These are phyloP conservation scores for Toxotes lorentzi DNA, from an alignment of 2,797 vertebrate genomes.

Conservation along the genomic window DNA sequence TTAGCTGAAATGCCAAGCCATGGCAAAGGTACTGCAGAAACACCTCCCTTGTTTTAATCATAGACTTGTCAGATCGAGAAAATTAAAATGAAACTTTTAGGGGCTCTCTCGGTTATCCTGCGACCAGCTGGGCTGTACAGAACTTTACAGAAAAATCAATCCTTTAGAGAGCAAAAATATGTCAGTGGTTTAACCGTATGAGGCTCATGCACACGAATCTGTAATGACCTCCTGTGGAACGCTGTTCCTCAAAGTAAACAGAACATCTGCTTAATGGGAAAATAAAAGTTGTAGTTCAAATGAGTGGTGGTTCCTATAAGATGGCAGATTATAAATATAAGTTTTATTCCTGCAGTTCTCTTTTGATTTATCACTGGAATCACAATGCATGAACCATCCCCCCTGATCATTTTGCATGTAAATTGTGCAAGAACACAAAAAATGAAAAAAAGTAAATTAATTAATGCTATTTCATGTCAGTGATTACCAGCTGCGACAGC, in stretches of 20 bases:
- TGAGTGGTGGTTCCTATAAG: constrained; percentile 26
- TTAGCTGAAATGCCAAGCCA: constrained; percentile 64
- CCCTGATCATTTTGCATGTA: constrained; percentile 23
- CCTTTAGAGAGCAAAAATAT: neutral
- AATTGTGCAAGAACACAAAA: constrained; percentile 2
- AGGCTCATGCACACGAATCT: constrained; percentile 11
- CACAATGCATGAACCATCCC: constrained; percentile 24
- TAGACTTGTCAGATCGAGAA: constrained; percentile 34
- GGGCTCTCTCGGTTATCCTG: neutral
- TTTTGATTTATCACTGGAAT: constrained; percentile 56
- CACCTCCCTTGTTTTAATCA: constrained; percentile 59
- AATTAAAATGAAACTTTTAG: constrained; percentile 30
- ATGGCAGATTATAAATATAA: constrained; percentile 45
- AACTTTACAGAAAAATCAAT: neutral
- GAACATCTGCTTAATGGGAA: constrained; percentile 51
- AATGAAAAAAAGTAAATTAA: neutral
- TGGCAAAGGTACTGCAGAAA: constrained; percentile 15
- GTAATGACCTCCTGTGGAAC: constrained; percentile 22
- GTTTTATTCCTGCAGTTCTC: constrained; percentile 49
- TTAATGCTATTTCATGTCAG: constrained; percentile 10
- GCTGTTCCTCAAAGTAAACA: constrained; percentile 43
- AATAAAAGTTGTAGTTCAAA: constrained; percentile 54
- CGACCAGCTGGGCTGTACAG: neutral
- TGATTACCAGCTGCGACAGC: too few relatives aligned
- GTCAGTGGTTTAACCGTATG: neutral